Evolutionary conservation across 2,888 invertebrate species (phyloP), one percentile per base, ranked within the genome.

Genomic region (Caenorhabditis angaria): DNA sequence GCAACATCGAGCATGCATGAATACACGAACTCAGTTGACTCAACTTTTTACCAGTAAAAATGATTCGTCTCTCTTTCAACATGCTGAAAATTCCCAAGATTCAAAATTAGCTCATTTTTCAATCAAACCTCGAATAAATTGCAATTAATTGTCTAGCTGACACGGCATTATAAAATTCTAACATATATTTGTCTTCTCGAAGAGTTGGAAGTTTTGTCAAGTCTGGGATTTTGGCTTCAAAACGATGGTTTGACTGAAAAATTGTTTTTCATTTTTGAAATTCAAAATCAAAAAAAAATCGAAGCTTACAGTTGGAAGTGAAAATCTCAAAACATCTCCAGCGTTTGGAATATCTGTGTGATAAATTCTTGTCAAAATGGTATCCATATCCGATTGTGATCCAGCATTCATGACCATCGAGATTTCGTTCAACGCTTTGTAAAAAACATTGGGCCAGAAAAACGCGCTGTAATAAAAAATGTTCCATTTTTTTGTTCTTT

Each of bases 151-250:
- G 95, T 88, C 92, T 92, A 60, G 93, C 91, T 88, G 95, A 94
- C 82, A 97, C 92, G n/a, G 97, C 97, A 89, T 94, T 96, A 90
- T 94, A 97, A 91, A 97, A 99, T 88, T 97, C 94, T 76, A 94
- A 94, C 83, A 99, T 90, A 89, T 96, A 97, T 88, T 94, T 92
- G 91, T 95, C 96, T 89, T 95, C 94, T 62, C 95, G 95, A 90
- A 97, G 94, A 89, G 93, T 94, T 24, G 97, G 96, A 82, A 97
- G 90, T 87, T 92, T 92, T 83, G 92, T 92, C 85, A 93, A 92
- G 88, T 92, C 91, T 29, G 94, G 94, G 83, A 92, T 91, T 85
- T n/a, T 8, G 8, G 29, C 55, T 66, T 70, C 53, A 12, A 70
- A 53, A 0, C 66, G 58, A 24, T 65, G 62, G 35, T 66, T 66